A percentile compares a stretch with the other conserved stretches of the same genome.
phyloP scores from a whole-genome alignment of 2,797 vertebrate species.

The Peromyscus melanophrys region DNA sequence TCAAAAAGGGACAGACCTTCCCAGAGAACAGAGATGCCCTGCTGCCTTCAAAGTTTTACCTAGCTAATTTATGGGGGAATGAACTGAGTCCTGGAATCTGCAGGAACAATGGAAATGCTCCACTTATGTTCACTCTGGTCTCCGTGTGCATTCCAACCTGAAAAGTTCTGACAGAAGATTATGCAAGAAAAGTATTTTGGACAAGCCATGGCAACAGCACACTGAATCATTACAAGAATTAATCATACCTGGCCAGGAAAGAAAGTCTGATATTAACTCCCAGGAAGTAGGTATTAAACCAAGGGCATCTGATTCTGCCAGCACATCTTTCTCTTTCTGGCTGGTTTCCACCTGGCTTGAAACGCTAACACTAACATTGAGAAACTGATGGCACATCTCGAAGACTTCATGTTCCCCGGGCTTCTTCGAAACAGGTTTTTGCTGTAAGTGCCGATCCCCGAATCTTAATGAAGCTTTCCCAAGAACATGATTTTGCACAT shows the following conservation, averaged over 20 bases:
- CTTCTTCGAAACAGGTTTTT: neutral
- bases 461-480: neutral
- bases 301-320: conserved; percentile 3
- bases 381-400: conserved; percentile 21
- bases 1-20: neutral
- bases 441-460: neutral
- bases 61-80: neutral
- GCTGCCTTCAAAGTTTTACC: neutral
- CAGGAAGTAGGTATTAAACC: conserved; percentile 58
- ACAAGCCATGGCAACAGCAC: conserved; percentile 65
- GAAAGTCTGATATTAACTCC: conserved; percentile 11
- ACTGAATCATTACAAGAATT: conserved; percentile 59
- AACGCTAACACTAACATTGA: neutral
- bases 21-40: neutral
- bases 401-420: neutral
- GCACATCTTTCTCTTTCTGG: conserved; percentile 57
- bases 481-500: neutral
- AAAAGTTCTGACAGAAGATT: conserved; percentile 46
- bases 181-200: conserved; percentile 55
- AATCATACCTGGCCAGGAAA: conserved; percentile 47
- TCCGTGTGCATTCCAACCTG: neutral
- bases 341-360: conserved; percentile 31
- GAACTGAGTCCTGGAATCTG: neutral
- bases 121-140: neutral
- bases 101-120: neutral